These are phyloP conservation scores for Ceuthmochares aereus DNA, from an alignment of 2,113 vertebrate species.

Conservation along the genomic window DNA sequence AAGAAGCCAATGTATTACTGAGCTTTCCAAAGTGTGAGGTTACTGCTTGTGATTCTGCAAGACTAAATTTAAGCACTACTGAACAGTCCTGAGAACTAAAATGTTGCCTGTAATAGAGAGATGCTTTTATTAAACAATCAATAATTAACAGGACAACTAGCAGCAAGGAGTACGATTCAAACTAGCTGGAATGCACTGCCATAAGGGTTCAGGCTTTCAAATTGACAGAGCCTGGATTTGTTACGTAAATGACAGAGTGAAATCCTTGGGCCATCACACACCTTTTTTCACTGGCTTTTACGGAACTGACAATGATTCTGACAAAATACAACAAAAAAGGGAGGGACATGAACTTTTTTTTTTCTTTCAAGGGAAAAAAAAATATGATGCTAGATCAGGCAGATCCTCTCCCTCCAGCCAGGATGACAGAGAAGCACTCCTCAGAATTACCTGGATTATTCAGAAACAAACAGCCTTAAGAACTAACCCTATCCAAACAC, in stretches of 20 bases:
- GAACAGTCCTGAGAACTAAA: background rate
- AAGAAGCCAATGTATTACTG: background rate
- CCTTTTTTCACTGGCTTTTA: background rate
- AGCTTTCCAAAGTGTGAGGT: background rate
- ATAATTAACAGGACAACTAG: background rate
- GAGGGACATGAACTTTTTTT: background rate
- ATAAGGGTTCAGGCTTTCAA: background rate
- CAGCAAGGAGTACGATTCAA: background rate
- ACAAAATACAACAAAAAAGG: background rate
- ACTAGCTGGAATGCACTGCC: background rate
- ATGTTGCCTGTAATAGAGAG: background rate
- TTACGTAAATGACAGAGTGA: background rate
- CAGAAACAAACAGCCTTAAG: background rate
- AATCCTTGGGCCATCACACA: background rate
- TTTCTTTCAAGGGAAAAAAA: background rate
- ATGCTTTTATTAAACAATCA: background rate
- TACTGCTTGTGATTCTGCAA: background rate
- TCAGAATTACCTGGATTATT: background rate
- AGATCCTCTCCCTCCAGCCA: background rate
- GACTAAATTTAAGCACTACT: background rate
- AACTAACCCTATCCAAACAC: background rate
- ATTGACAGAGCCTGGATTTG: background rate
- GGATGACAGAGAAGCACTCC: background rate
- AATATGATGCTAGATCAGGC: background rate
- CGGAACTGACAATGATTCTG: background rate